Base-by-base conservation (phyloP, 2,888 invertebrate species). In the Malachius bipustulatus region DNA sequence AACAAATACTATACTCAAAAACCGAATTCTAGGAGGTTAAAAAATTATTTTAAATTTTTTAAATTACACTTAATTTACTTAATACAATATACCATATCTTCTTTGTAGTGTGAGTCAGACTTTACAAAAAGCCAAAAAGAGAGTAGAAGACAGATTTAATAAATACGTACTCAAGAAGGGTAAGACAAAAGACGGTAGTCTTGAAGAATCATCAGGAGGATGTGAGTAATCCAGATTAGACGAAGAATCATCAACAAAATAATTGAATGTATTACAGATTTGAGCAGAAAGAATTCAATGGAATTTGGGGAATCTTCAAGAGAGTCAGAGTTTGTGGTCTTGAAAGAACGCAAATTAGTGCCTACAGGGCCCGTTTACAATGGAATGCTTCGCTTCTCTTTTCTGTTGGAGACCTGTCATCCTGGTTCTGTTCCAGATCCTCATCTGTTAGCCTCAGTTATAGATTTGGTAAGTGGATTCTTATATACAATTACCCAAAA, bases 381-480 rank as follows among this genome's bases (percentile, higher is more conserved):
- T n/a, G 97, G 97, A 4, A 82, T 94, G 69, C 67, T 82, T 24
- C 67, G 96, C 28, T 82, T 98, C 55, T 82, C 83, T 29, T 93
- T 98, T 60, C 66, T 98, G 16, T 60, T 98, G 44, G 97, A 98
- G 63, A 90, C 90, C 6, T 93, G 93, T 47, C 83, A 88, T 39
- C 98, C 98, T 0, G 98, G 98, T 0, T 78, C 87, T 0, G 82
- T 97, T 35, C 98, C 98, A 0, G 98, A 99, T 66, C 83, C 96
- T 2, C 88, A 94, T 48, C 72, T 99, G 16, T 78, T 98, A 59
- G 93, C 90, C 0, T 93, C 96, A 3, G 69, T 93, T 33, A 65
- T 98, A 32, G 96, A 97, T 63, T 70, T 98, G 73, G 96, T 94
- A 65, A 64, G 66, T 55, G 24, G 6, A n/a, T n/a, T n/a, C n/a